Evolutionary conservation across 53 echinoderm and acorn worm species (phyloP).

Genomic region (Hippasteria phrygiana): DNA sequence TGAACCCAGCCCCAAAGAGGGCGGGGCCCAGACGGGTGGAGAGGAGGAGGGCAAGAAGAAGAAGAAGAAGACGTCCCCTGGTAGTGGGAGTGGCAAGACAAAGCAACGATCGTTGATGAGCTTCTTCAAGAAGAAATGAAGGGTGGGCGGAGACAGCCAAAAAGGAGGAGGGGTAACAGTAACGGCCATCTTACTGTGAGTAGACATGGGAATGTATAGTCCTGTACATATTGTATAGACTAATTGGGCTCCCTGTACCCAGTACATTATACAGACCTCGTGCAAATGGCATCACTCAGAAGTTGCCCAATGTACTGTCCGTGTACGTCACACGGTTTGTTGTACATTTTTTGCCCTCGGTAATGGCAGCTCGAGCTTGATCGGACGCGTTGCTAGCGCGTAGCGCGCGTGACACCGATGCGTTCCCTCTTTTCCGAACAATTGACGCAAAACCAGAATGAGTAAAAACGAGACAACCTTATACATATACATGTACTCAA

Average conservation of each 20-base stretch:
- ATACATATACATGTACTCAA: not conserved
- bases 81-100: slow-evolving; percentile 59
- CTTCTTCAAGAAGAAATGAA: slow-evolving; percentile 96
- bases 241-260: no score
- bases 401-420: no score
- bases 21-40: slow-evolving; percentile 33
- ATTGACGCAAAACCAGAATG: not conserved
- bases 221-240: not conserved
- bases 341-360: no score
- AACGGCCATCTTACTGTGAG: not conserved
- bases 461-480: not conserved
- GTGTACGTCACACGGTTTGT: no score
- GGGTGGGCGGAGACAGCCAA: not conserved
- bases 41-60: slow-evolving; percentile 55
- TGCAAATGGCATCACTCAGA: no score
- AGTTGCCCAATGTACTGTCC: no score
- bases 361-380: no score
- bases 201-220: not conserved
- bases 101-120: slow-evolving; percentile 93
- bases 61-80: slow-evolving; percentile 55
- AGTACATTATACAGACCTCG: no score
- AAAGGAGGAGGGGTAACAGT: not conserved
- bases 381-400: no score
- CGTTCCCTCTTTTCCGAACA: not conserved
- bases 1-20: slow-evolving; percentile 56